Evolutionary conservation across 2,113 vertebrate genomes (phyloP).

Genomic region (Misgurnus mizolepis): DNA sequence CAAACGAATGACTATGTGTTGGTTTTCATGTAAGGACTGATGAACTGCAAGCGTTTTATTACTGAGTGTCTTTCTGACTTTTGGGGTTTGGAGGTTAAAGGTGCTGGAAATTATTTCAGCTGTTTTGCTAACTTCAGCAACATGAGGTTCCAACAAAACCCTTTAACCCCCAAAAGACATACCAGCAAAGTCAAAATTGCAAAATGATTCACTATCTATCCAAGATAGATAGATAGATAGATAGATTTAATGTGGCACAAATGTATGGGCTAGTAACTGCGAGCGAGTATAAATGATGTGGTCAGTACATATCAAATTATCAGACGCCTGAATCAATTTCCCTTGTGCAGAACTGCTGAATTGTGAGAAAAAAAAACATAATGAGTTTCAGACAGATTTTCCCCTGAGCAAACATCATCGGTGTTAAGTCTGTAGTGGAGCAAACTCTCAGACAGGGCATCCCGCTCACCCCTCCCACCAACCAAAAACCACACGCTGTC

Average conservation of each 20-base stretch:
- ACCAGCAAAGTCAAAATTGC: too few relatives aligned
- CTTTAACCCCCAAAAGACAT: too few relatives aligned
- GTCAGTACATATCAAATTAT: conserved; percentile 40
- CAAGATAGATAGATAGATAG: too few relatives aligned
- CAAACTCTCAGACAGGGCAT: conserved; percentile 9
- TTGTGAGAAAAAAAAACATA: conserved; percentile 33
- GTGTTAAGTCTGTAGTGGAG: conserved; percentile 28
- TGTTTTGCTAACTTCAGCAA: too few relatives aligned
- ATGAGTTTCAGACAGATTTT: conserved; percentile 35
- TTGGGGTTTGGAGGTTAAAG: too few relatives aligned
- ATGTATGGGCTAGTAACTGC: background rate
- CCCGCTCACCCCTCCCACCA: conserved; percentile 12
- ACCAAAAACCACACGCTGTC: conserved; percentile 8
- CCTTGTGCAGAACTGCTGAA: conserved; percentile 42
- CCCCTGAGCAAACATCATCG: conserved; percentile 33
- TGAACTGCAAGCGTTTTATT: too few relatives aligned
- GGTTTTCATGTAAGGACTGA: too few relatives aligned
- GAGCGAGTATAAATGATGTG: conserved; percentile 32
- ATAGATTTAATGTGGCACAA: background rate
- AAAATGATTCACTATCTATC: too few relatives aligned
- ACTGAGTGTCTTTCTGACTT: too few relatives aligned
- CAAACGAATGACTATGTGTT: too few relatives aligned
- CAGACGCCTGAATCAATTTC: conserved; percentile 27
- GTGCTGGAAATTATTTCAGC: too few relatives aligned
- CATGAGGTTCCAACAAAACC: too few relatives aligned